Evolutionary conservation across 1,140 invertebrate species (phyloP).

Genomic region (Atta texana): DNA sequence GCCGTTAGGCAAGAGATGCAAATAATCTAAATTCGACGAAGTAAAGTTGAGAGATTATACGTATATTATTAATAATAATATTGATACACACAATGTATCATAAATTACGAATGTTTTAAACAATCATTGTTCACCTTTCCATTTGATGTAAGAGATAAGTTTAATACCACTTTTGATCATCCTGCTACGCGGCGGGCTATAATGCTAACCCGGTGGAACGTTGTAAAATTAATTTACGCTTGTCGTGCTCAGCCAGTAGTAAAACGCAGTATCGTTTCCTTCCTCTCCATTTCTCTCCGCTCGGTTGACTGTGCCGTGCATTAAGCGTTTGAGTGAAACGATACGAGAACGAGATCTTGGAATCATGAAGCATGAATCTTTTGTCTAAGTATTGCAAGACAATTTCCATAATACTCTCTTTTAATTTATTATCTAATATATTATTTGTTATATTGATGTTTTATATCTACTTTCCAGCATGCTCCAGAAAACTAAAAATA

Average conservation of each 20-base stretch:
- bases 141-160: slow-evolving; percentile 7
- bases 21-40: neutral
- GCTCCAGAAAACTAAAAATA: neutral
- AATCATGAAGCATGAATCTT: neutral
- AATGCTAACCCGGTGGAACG: slow-evolving; percentile 43
- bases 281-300: slow-evolving; percentile 58
- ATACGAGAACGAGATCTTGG: slow-evolving; percentile 2
- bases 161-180: neutral
- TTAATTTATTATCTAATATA: slow-evolving; percentile 3
- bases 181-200: neutral
- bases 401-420: neutral
- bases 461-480: too few relatives aligned
- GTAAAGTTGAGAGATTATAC: neutral
- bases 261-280: slow-evolving; percentile 65
- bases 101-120: neutral
- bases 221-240: slow-evolving; percentile 70
- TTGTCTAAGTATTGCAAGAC: neutral
- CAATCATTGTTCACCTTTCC: neutral
- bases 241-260: slow-evolving; percentile 63
- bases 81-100: neutral
- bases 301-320: slow-evolving; percentile 53
- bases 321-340: slow-evolving; percentile 31
- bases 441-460: neutral
- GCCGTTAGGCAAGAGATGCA: neutral
- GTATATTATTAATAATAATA: neutral